Evolutionary conservation across 35 echinoderm and acorn worm species (phyloP).

Genomic region (Hemicentrotus pulcherrimus): DNA sequence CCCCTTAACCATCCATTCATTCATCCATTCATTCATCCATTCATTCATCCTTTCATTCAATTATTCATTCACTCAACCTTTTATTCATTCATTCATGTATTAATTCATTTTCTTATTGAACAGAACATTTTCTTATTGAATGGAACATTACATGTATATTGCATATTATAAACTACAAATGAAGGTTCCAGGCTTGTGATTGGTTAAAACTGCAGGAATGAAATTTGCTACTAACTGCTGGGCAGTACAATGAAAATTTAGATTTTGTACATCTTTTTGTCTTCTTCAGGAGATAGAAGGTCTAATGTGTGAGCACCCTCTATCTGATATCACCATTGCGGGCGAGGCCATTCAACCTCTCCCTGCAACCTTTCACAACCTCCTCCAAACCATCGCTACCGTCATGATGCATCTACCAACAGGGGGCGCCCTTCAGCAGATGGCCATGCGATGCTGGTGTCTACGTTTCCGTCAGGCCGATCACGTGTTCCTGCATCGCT

Average conservation of each 20-base stretch:
- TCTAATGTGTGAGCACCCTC: constrained; percentile 90
- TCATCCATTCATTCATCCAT: no score
- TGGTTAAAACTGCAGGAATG: no score
- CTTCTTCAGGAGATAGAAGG: constrained; percentile 73
- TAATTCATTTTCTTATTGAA: background rate
- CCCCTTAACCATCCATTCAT: no score
- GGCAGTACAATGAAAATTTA: background rate
- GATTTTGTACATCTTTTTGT: background rate
- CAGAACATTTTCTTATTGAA: background rate
- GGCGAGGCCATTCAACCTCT: constrained; percentile 88
- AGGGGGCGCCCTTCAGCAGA: constrained; percentile 90
- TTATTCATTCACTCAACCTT: no score
- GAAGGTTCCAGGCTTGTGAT: no score
- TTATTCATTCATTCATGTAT: no score
- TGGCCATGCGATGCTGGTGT: constrained; percentile 97
- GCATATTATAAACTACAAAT: background rate
- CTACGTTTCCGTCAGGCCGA: constrained; percentile 84
- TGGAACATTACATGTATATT: background rate
- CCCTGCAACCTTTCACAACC: constrained; percentile 80
- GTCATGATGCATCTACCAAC: constrained; percentile 94
- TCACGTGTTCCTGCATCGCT: constrained; percentile 93
- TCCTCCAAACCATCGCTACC: constrained; percentile 88
- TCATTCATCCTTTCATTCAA: no score
- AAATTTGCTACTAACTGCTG: no score
- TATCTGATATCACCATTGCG: constrained; percentile 85